Evolutionary conservation across 2,113 vertebrate genomes (phyloP).

Genomic region (Aleadryas rufinucha): DNA sequence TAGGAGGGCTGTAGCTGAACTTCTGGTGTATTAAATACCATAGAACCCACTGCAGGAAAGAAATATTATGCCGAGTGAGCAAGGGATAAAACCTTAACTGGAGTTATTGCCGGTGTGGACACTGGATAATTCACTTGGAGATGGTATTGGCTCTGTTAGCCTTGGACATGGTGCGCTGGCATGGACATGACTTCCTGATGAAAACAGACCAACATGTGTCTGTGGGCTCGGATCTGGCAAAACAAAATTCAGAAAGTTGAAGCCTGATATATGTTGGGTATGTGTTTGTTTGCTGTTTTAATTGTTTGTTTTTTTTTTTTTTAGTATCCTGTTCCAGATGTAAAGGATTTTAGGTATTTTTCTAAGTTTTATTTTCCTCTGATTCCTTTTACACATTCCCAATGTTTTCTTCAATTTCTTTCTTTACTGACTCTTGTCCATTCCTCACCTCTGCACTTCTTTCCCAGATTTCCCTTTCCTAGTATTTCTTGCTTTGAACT

Average conservation of each 20-base stretch:
- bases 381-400: background rate
- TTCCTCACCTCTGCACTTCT: background rate
- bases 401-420: background rate
- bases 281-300: background rate
- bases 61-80: background rate
- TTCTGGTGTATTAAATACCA: background rate
- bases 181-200: background rate
- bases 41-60: background rate
- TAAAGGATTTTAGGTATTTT: background rate
- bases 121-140: background rate
- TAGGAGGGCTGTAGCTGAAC: background rate
- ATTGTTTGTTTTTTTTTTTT: background rate
- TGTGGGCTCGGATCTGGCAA: background rate
- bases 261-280: background rate
- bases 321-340: background rate
- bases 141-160: background rate
- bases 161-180: background rate
- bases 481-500: background rate
- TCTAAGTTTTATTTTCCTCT: background rate
- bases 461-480: background rate
- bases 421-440: background rate
- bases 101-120: background rate
- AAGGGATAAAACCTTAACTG: background rate
- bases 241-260: background rate
- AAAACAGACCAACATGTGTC: background rate